These are phyloP conservation scores for Hylaeus volcanicus DNA, from an alignment of 1,140 invertebrate species.

Conservation along the genomic window DNA sequence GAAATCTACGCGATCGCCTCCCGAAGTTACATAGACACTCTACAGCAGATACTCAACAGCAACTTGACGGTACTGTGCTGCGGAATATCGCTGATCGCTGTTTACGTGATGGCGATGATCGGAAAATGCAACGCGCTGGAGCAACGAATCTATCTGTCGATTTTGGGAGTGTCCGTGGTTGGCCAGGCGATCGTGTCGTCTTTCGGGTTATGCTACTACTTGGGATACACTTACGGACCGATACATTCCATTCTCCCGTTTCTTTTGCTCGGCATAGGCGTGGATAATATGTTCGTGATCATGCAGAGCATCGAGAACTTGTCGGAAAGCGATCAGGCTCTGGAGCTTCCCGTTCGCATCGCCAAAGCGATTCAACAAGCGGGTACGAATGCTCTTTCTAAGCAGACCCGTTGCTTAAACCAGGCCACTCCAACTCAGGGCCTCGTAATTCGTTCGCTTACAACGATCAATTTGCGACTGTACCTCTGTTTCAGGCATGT, in stretches of 20 bases:
- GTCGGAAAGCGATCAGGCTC: constrained; percentile 68
- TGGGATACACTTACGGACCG: constrained; percentile 82
- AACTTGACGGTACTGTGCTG: constrained; percentile 81
- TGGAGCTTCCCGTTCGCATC: constrained; percentile 73
- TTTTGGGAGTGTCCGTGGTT: constrained; percentile 81
- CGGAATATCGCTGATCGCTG: constrained; percentile 81
- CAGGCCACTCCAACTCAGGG: no score
- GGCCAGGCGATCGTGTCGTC: constrained; percentile 81
- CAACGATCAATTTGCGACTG: background rate
- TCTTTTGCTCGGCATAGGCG: constrained; percentile 81
- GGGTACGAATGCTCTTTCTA: constrained; percentile 68
- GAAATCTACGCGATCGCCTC: constrained; percentile 74
- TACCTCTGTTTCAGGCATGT: constrained; percentile 73
- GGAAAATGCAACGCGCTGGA: constrained; percentile 82
- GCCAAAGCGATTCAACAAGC: constrained; percentile 81
- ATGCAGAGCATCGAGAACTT: constrained; percentile 78
- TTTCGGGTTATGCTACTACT: constrained; percentile 81
- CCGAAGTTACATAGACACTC: constrained; percentile 75
- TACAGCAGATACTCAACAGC: constrained; percentile 77
- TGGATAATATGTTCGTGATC: constrained; percentile 82
- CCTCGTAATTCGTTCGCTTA: no score
- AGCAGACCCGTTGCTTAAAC: background rate
- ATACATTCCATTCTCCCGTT: constrained; percentile 83
- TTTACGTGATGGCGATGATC: constrained; percentile 82
- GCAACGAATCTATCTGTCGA: constrained; percentile 80